Evolutionary conservation across 2,888 invertebrate genomes (phyloP).

Genomic region (Ecliptopera silaceata): DNA sequence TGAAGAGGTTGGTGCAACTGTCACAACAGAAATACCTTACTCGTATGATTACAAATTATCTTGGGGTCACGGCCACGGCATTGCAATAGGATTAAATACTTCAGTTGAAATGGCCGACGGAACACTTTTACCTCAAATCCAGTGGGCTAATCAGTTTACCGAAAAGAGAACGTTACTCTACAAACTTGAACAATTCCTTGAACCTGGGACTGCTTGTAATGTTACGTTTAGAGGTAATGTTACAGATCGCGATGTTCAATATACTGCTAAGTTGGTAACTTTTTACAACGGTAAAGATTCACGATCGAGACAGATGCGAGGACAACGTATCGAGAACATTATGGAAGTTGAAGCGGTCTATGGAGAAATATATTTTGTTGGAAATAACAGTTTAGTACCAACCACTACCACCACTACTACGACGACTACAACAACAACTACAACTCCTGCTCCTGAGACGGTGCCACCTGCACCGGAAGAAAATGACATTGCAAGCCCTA

Average conservation of each 20-base stretch:
- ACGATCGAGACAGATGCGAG: slow-evolving; percentile 83
- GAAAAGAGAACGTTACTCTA: slow-evolving; percentile 81
- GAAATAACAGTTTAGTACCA: slow-evolving; percentile 90
- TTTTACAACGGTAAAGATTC: slow-evolving; percentile 85
- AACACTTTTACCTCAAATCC: slow-evolving; percentile 81
- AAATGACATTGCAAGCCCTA: slow-evolving; percentile 64
- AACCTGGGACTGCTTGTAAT: slow-evolving; percentile 91
- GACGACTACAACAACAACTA: slow-evolving; percentile 84
- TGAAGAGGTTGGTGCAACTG: slow-evolving; percentile 82
- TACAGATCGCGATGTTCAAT: slow-evolving; percentile 89
- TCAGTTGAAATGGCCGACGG: slow-evolving; percentile 84
- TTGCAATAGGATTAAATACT: slow-evolving; percentile 87
- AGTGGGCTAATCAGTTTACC: slow-evolving; percentile 86
- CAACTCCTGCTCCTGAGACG: slow-evolving; percentile 77
- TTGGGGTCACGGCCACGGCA: slow-evolving; percentile 91
- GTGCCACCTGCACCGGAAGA: slow-evolving; percentile 77
- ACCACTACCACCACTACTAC: slow-evolving; percentile 87
- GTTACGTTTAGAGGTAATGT: slow-evolving; percentile 89
- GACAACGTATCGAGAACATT: slow-evolving; percentile 85
- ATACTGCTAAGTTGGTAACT: slow-evolving; percentile 87
- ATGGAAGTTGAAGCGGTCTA: slow-evolving; percentile 88
- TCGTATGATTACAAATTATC: slow-evolving; percentile 87
- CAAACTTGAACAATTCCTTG: slow-evolving; percentile 85
- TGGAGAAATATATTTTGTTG: slow-evolving; percentile 89
- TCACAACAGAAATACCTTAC: slow-evolving; percentile 89